Percentiles rank a stretch among this genome's conserved stretches.
Evolutionary conservation across 2,888 invertebrate species (phyloP).

Genomic region (Tipula vernalis): DNA sequence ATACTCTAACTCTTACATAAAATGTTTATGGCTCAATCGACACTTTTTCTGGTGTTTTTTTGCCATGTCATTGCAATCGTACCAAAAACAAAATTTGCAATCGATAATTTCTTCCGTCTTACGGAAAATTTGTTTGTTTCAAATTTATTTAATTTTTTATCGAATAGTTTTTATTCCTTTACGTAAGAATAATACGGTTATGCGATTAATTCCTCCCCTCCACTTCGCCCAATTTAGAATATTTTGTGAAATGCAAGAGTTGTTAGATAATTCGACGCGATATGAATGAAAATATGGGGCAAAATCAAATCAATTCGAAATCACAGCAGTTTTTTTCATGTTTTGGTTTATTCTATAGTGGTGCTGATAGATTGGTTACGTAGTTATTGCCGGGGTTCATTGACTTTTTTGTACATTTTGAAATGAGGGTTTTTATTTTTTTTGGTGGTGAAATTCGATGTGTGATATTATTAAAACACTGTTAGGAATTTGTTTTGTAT

Average conservation of each 20-base stretch:
- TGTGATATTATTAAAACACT: background rate
- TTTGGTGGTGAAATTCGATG: background rate
- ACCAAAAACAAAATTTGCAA: background rate
- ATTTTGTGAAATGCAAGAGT: background rate
- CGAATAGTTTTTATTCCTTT: background rate
- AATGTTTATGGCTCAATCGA: background rate
- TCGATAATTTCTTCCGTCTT: background rate
- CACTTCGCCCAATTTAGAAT: background rate
- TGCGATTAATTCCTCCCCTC: background rate
- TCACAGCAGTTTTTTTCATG: background rate
- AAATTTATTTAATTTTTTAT: background rate
- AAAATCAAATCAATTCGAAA: background rate
- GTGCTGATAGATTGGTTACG: background rate
- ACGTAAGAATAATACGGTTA: background rate
- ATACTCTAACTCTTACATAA: background rate
- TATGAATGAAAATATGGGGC: constrained; percentile 4
- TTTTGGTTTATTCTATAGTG: background rate
- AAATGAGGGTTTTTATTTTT: background rate
- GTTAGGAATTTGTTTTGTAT: background rate
- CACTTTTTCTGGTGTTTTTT: background rate
- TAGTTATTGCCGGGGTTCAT: background rate
- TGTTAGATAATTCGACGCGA: background rate
- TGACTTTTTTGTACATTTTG: background rate
- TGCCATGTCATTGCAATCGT: background rate
- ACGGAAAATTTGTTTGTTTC: background rate